Evolutionary conservation across 1,140 invertebrate genomes (phyloP), one percentile per base, ranked within the genome.

Genomic region (Cyclargus thomasi): DNA sequence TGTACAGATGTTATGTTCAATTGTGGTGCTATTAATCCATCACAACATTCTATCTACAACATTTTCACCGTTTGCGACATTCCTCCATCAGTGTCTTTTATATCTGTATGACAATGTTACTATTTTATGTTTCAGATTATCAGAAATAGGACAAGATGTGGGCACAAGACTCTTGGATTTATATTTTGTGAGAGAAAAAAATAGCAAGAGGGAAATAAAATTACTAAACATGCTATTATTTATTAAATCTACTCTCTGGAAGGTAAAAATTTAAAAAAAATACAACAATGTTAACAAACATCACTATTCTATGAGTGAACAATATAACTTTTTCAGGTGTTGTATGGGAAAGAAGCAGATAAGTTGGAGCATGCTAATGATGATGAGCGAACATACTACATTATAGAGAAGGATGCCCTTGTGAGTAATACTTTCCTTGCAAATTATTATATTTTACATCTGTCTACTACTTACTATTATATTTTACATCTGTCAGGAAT

Each of bases 281-380:
- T 55, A 55, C 7, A 55, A 17, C 18, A 53, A 7, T 29, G 6
- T 10, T 53, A 53, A 53, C 10, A 53, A 16, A 53, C 47, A 53
- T 53, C 47, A 53, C 4, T 53, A 53, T 6, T 2, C 47, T 4
- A 53, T 14, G 5, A 53, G 16, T 53, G 14, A 53, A 14, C 11
- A 53, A 53, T 10, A 53, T 10, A 17, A 53, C n/a, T 17, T 16
- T 53, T 55, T 20, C n/a, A 96, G 94, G 96, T 95, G 67, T 91
- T 99, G 1, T 99, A 99, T 93, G 97, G 97, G 11, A 97, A 97
- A 83, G 99, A 99, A 92, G 98, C 98, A 64, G 99, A 99, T 83
- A 99, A 99, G 88, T 89, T 99, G 67, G 99, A 99, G 86, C 97
- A 99, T 91, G 97, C 98, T 10, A 99, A 99, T 92, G 98, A 99